phyloP scores from a whole-genome alignment of 1,140 invertebrate genomes.

The Plodia interpunctella region DNA sequence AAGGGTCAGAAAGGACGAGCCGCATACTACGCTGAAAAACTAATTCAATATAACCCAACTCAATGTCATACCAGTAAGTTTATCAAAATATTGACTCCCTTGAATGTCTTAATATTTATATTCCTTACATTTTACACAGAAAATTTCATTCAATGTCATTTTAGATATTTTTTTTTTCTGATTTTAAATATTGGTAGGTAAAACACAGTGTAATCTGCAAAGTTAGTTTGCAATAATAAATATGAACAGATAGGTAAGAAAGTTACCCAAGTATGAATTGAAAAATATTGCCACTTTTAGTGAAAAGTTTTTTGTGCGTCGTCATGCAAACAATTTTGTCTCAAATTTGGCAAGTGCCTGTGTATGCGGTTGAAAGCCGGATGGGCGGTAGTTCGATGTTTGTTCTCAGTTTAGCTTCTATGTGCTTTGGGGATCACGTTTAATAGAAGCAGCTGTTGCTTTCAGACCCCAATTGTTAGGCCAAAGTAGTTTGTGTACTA shows the following conservation, averaged over 20 bases:
- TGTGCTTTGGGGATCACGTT: not conserved
- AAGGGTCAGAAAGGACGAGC: slow-evolving; percentile 3
- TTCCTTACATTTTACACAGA: too few species aligned
- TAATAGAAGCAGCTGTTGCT: not conserved
- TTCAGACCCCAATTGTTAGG: not conserved
- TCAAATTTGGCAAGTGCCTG: not conserved
- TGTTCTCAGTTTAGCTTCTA: not conserved
- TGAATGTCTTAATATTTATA: too few species aligned
- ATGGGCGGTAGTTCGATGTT: not conserved
- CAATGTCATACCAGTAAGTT: slow-evolving; percentile 1
- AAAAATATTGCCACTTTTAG: too few species aligned
- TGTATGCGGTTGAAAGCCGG: not conserved
- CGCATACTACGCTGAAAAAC: not conserved
- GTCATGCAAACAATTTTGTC: too few species aligned
- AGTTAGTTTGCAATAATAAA: too few species aligned
- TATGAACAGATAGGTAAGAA: too few species aligned
- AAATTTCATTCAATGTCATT: too few species aligned
- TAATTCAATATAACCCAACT: slow-evolving; percentile 4
- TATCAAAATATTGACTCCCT: not conserved
- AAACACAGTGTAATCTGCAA: too few species aligned
- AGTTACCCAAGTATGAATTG: too few species aligned
- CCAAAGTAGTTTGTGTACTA: not conserved
- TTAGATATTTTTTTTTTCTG: too few species aligned
- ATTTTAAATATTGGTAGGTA: too few species aligned
- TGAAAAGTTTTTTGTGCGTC: too few species aligned